Evolutionary conservation across 1,140 invertebrate species (phyloP), one percentile per base, ranked within the genome.

Genomic region (Drosophila serrata): DNA sequence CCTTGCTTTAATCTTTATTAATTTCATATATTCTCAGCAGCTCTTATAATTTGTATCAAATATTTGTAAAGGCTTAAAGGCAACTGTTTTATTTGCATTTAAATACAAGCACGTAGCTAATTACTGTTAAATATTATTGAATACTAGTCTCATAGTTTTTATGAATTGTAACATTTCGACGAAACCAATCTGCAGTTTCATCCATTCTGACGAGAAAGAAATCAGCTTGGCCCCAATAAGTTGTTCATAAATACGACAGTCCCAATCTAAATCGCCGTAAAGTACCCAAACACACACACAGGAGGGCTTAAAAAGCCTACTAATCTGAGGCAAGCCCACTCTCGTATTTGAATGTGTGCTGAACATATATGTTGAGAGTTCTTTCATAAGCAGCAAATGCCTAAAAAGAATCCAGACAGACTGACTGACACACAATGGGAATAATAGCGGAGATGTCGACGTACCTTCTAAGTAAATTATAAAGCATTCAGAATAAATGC

Each of bases 381-480:
- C 19, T 53, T 64, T 62, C 40, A 79, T 60, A 51, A 69, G 62
- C 45, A 8, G 6, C 37, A 35, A 65, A 57, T 46, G 58, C 64
- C 72, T 79, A 63, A 63, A 69, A 74, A 75, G 51, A 35, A 64
- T 62, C 46, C 43, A 76, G 75, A 65, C 65, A 40, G 17, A 33
- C 45, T 40, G 24, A 40, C 35, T n/a, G 27, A 13, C 67, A 69
- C 76, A 84, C 81, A 84, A 84, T 76, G 55, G 58, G 55, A 64
- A 80, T 76, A 69, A 62, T 46, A 49, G 42, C 55, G 55, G 70
- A 65, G 60, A 75, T 65, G 74, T 53, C 55, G 75, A 48, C 72
- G 74, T 67, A 67, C 69, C 70, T 85, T 78, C 67, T 78, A 78
- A 81, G 74, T 85, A 78, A 85, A 85, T 85, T 85, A 81, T 85